Evolutionary conservation across 1,140 invertebrate genomes (phyloP), one percentile per base, ranked within the genome.

Genomic region (Oryzaephilus surinamensis): DNA sequence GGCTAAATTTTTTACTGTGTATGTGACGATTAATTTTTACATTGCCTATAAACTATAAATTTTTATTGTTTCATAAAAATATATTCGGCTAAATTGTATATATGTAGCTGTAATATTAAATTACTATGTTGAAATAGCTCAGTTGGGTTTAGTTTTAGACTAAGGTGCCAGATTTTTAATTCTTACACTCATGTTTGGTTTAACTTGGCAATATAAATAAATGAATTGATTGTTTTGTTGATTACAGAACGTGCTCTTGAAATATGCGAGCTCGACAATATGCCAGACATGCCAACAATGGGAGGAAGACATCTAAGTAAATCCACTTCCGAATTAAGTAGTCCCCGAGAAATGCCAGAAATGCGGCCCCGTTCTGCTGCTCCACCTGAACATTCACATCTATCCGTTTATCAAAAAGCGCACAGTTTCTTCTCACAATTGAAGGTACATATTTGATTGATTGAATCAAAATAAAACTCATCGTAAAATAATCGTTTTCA

Each of bases 91-190:
- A n/a, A n/a, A n/a, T n/a, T n/a, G n/a, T n/a, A n/a, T n/a, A n/a
- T n/a, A n/a, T n/a, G n/a, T n/a, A n/a, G n/a, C n/a, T n/a, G n/a
- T n/a, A n/a, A n/a, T n/a, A n/a, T n/a, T n/a, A n/a, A n/a, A n/a
- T n/a, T n/a, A n/a, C n/a, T n/a, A 24, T 49, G 73, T 72, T 72
- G 74, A 76, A 76, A 75, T 76, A 76, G 73, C 73, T 76, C 73
- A 76, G 74, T 74, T 75, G 74, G 74, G 74, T n/a, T 77, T 74
- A 78, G 75, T 74, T 74, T 77, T 76, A 77, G 75, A 77, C 74
- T 77, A 74, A 78, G 77, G 74, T 77, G 77, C 74, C 77, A 76
- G 77, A 39, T 44, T 34, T 38, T 29, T 21, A 6, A 1, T 16
- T 31, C 10, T 1, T 15, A 23, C 21, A 23, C 10, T 12, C 28